Conservation (phyloP, 2,797 vertebrate genomes). For the Platalea minor region DNA sequence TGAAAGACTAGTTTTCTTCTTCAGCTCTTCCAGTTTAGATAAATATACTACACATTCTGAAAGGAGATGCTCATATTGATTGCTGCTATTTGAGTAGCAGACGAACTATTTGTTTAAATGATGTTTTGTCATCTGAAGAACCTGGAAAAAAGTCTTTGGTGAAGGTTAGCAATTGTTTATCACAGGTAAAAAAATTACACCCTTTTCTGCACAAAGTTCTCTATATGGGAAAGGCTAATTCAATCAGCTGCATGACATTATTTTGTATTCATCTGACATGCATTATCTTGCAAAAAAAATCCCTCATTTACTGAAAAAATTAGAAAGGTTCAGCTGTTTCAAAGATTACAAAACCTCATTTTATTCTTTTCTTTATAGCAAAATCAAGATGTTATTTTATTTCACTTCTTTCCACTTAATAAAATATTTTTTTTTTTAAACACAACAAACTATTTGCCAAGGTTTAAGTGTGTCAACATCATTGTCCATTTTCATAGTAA, state of each 20-base stretch:
- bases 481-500: neutral
- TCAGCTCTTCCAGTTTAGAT: neutral
- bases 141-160: neutral
- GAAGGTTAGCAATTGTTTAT: neutral
- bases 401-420: neutral
- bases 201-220: neutral
- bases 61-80: neutral
- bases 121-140: neutral
- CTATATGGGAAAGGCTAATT: neutral
- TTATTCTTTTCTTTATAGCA: neutral
- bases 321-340: neutral
- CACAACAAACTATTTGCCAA: neutral
- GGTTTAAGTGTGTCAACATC: neutral
- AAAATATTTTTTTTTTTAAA: neutral
- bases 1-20: neutral
- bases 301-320: neutral
- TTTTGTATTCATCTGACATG: neutral
- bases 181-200: neutral
- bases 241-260: neutral
- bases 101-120: neutral
- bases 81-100: neutral
- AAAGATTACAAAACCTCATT: neutral
- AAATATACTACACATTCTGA: neutral
- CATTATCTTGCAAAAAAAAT: neutral
- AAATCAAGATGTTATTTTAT: neutral